Evolutionary conservation across 2,113 vertebrate genomes (phyloP), one percentile per base, ranked within the genome.

Genomic region (Thamnophis sirtalis): DNA sequence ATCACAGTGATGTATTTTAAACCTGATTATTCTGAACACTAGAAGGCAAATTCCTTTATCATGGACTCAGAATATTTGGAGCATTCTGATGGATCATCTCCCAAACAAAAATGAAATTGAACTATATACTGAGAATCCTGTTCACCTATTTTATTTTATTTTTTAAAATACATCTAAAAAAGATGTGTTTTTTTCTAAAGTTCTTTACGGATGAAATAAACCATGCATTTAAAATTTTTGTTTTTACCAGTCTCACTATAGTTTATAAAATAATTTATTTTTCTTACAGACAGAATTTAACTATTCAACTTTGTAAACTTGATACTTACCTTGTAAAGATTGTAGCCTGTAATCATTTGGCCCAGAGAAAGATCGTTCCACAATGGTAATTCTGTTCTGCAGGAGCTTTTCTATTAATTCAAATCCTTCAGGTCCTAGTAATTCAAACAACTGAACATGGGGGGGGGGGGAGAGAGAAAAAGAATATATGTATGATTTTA

Each of bases 361-460:
- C 91, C 95, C 95, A 93, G 96, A 94, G 90, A 98, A 96, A 94
- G 98, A 98, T 86, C 95, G 97, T 94, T 98, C 98, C 90, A 99
- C 97, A 94, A 99, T 98, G 87, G 96, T 93, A 53, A 96, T 94
- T 96, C 99, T 98, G 48, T 97, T 98, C 96, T 99, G 98, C 21
- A 99, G 98, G 2, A 99, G 98, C 84, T 98, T 98, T 93, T 98
- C 99, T 97, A 99, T 99, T 95, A 99, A 98, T 96, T 99, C 98
- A 94, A 99, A 97, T 89, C 99, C 99, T 95, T 99, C 98, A 92
- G 99, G 98, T 90, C 99, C 99, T 63, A 99, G 97, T 33, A 99
- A 97, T 94, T 99, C 99, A 96, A 99, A 99, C 87, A 99, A 96
- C 99, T 99, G 95, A 84, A 85, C 94, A 9, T 91, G 68, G 53